Conservation (phyloP, 2,888 invertebrate species). For the Digitonthophagus gazella region DNA sequence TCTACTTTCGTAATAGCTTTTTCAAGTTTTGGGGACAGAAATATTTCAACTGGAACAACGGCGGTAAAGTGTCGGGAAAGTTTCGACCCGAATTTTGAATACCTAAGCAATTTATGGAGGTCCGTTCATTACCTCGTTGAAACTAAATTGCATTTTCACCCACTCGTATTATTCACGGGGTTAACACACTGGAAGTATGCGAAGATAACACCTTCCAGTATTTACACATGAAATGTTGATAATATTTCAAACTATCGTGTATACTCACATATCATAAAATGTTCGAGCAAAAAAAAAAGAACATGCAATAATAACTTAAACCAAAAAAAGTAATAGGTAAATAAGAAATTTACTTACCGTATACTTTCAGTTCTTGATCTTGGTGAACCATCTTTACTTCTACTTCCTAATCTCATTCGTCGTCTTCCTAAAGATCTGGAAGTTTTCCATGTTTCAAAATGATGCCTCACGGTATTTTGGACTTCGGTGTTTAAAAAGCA, state of each 20-base stretch:
- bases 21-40: background rate
- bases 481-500: slow-evolving; percentile 93
- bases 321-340: too few relatives aligned
- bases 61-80: background rate
- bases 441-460: slow-evolving; percentile 76
- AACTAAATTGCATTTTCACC: background rate
- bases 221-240: background rate
- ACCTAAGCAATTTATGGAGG: slow-evolving; percentile 7
- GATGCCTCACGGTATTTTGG: slow-evolving; percentile 78
- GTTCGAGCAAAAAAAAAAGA: too few relatives aligned
- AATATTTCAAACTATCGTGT: background rate
- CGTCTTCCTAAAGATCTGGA: slow-evolving; percentile 63
- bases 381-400: slow-evolving; percentile 82
- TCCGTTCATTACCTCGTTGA: background rate
- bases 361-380: slow-evolving; percentile 78
- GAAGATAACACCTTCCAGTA: background rate
- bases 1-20: too few relatives aligned
- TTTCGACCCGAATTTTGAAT: background rate
- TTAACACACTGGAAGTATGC: background rate
- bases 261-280: background rate
- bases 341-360: slow-evolving; percentile 66
- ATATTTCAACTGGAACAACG: background rate
- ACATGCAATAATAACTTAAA: background rate
- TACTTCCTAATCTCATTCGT: slow-evolving; percentile 64
- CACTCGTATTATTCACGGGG: background rate